Evolutionary conservation across 2,113 vertebrate genomes (phyloP).

Genomic region (Oxyruncus cristatus): DNA sequence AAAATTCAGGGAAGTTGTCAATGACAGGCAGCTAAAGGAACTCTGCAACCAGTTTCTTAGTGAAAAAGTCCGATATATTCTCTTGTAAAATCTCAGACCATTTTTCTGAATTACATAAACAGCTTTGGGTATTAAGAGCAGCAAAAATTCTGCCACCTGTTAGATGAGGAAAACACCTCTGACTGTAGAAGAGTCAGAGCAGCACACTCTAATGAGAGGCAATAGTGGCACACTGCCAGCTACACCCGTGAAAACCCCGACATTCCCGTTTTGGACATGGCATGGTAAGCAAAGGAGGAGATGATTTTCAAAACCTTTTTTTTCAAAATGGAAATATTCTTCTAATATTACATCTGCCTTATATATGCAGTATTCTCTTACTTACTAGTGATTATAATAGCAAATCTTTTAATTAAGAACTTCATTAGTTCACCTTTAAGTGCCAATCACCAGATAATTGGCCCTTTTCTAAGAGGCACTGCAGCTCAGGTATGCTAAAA

Average conservation of each 20-base stretch:
- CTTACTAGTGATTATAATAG: slow-evolving; percentile 31
- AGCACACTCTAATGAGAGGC: background rate
- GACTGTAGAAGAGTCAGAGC: background rate
- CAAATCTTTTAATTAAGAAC: slow-evolving; percentile 69
- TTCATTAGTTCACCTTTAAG: slow-evolving; percentile 62
- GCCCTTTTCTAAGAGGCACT: slow-evolving; percentile 36
- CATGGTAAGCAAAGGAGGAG: slow-evolving; percentile 6
- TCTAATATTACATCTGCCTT: slow-evolving; percentile 19
- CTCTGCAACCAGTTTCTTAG: background rate
- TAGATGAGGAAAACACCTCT: background rate
- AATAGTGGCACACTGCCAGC: background rate
- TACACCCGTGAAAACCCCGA: background rate
- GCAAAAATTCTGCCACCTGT: background rate
- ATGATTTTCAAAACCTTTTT: slow-evolving; percentile 51
- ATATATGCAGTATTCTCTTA: slow-evolving; percentile 46
- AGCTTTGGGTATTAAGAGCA: slow-evolving; percentile 19
- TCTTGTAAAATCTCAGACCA: background rate
- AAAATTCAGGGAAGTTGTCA: background rate
- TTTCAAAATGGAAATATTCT: slow-evolving; percentile 59
- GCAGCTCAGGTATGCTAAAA: slow-evolving; percentile 49
- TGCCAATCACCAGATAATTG: slow-evolving; percentile 49
- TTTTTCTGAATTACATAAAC: background rate
- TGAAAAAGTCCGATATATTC: background rate
- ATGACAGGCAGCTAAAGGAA: background rate
- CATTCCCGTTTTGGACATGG: slow-evolving; percentile 8